These are phyloP conservation scores for Galerucella pusilla DNA, from an alignment of 2,888 invertebrate genomes.

Conservation along the genomic window DNA sequence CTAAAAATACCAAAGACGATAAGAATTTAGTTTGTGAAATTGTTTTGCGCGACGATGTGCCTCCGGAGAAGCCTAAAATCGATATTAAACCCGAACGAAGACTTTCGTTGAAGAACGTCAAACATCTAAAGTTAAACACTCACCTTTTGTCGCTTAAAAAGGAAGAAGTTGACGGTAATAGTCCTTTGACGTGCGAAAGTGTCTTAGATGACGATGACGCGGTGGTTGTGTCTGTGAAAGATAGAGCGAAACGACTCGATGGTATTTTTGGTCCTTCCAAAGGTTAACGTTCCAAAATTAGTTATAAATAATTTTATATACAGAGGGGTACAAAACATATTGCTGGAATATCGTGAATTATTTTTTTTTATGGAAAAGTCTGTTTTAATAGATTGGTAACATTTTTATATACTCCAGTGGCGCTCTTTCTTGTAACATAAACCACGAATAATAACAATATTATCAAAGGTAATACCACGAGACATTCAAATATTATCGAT, in stretches of 20 bases:
- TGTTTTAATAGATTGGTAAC: too few relatives aligned
- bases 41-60: not conserved
- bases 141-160: slow-evolving; percentile 11
- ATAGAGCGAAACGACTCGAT: slow-evolving; percentile 51
- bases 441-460: too few relatives aligned
- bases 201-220: slow-evolving; percentile 36
- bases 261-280: slow-evolving; percentile 11
- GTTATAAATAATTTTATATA: too few relatives aligned
- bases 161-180: slow-evolving; percentile 28
- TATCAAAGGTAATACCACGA: too few relatives aligned
- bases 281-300: slow-evolving; percentile 3
- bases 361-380: too few relatives aligned
- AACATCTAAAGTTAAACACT: slow-evolving; percentile 48
- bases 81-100: slow-evolving; percentile 36
- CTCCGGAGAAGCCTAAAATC: not conserved
- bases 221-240: slow-evolving; percentile 38
- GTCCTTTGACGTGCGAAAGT: slow-evolving; percentile 52
- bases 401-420: too few relatives aligned
- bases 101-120: slow-evolving; percentile 59
- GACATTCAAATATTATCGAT: too few relatives aligned
- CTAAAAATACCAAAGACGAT: not conserved
- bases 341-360: too few relatives aligned
- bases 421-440: too few relatives aligned
- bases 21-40: not conserved
- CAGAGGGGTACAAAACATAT: too few relatives aligned